Evolutionary conservation across 1,140 invertebrate species (phyloP), one percentile per base, ranked within the genome.

Genomic region (Drosophila burlai): DNA sequence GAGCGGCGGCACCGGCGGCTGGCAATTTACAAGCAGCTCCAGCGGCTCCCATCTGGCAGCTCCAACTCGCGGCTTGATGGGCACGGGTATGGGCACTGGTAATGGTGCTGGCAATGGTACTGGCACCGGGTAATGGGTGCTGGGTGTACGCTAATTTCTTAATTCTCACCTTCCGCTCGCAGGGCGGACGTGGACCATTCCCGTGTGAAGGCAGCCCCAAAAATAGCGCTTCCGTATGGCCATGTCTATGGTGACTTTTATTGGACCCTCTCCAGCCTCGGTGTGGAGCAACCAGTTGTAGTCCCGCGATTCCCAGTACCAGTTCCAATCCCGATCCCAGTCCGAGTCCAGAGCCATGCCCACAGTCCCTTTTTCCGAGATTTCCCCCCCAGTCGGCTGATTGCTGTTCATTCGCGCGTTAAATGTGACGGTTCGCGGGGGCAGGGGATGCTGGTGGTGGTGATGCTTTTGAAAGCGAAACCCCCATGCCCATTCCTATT

Each of bases 111-210:
- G 21, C n/a, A 36, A 15, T 52, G 31, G 45, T 29, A 61, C 29
- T 66, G 58, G 64, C 9, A 66, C 26, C 43, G 63, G 63, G 40
- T 65, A 64, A 40, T 34, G 49, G 36, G 36, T 46, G n/a, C 50
- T 55, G 64, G 50, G 75, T 69, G 60, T 47, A 83, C 73, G 80
- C 76, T 91, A 91, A 91, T 91, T 91, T 91, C 89, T 91, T 91
- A 91, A 91, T 91, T 92, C 91, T 91, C 90, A 91, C 89, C 89
- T 91, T 91, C 89, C 89, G 89, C 80, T 92, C 58, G 68, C 82
- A 62, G 66, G 80, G 82, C 84, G 82, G 77, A 76, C 77, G 68
- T 67, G 69, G 52, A 46, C 84, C 68, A 63, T 65, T 78, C 65
- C 76, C 84, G 85, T 83, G 85, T 83, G 84, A 87, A 87, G 62